Evolutionary conservation across 2,888 invertebrate species (phyloP), one percentile per base, ranked within the genome.

Genomic region (Harpalus rufipes): DNA sequence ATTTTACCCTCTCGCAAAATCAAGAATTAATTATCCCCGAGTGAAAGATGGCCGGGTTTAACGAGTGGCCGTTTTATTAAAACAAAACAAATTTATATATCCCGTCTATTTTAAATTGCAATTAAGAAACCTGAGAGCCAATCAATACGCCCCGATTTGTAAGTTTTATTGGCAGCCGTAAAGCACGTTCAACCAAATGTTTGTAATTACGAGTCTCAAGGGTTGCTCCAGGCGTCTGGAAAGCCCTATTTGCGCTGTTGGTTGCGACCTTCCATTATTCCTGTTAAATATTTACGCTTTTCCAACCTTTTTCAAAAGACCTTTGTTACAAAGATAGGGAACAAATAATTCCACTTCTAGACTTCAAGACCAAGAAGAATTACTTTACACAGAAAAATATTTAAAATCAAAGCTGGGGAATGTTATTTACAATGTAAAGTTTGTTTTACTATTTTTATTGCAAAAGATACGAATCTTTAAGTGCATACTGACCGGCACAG

Each of bases 171-270:
- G 21, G 58, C 6, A 7, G 32, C 25, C 14, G 78, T 32, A 58
- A 58, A 78, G 78, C 78, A 78, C 78, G 78, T 78, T 74, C 56
- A 14, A 58, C 78, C 58, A 78, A 58, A 78, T 78, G 58, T 78
- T 78, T 78, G 78, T 58, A 56, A 78, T 58, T 78, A 78, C 78
- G 78, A 74, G 18, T 44, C 44, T 74, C 72, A 68, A 68, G 68
- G 68, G 68, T 39, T 68, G 44, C 78, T 25, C 21, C 5, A n/a
- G 78, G 58, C 56, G 25, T n/a, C 25, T 21, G 21, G 56, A 21
- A 78, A 25, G 10, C 14, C 32, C 58, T 51, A 44, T 56, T 58
- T 56, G n/a, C n/a, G 32, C 12, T n/a, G 74, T 8, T 68, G 68
- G 14, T 32, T 14, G 21, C 32, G 39, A 14, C 68, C 39, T 68